Evolutionary conservation across 2,888 invertebrate species (phyloP), one percentile per base, ranked within the genome.

Genomic region (Eupithecia dodoneata): DNA sequence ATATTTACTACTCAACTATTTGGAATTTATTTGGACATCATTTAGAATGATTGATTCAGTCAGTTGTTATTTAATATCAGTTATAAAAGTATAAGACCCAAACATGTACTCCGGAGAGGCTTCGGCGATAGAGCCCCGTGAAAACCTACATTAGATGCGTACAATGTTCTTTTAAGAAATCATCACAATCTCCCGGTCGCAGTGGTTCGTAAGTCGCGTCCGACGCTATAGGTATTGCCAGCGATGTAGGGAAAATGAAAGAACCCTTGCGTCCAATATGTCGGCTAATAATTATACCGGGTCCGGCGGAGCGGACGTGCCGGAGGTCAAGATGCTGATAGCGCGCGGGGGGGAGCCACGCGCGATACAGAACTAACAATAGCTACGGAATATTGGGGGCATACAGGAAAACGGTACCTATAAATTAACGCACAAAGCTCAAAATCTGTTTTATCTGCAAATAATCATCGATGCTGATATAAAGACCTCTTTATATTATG

Each of bases 191-290:
- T 55, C n/a, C n/a, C 15, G 1, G 15, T 18, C 1, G 49, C 4
- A 18, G 30, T 18, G 18, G 18, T 47, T 12, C 4, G 15, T 66
- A 73, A 69, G 78, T 76, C 79, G 69, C 85, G 83, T 82, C 81
- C 59, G 75, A 67, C 13, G 78, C 75, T 79, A 69, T 10, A 66
- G 75, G 75, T 79, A 69, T 59, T 76, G 73, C 15, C 49, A n/a
- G 15, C n/a, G 78, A 77, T 63, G 80, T 71, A 42, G 73, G 80
- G 81, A 83, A 82, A 85, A 87, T 87, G 87, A 87, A 88, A 88
- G 87, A 86, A 83, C 83, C 82, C 82, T 81, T 79, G 81, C 80
- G 76, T 76, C 82, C 87, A 87, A 88, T 87, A 88, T 87, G 84
- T 84, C 83, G 81, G 77, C 83, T 81, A 84, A 87, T 87, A 87